These are phyloP conservation scores for Bombus confusus DNA, from an alignment of 1,140 invertebrate species.

Conservation along the genomic window DNA sequence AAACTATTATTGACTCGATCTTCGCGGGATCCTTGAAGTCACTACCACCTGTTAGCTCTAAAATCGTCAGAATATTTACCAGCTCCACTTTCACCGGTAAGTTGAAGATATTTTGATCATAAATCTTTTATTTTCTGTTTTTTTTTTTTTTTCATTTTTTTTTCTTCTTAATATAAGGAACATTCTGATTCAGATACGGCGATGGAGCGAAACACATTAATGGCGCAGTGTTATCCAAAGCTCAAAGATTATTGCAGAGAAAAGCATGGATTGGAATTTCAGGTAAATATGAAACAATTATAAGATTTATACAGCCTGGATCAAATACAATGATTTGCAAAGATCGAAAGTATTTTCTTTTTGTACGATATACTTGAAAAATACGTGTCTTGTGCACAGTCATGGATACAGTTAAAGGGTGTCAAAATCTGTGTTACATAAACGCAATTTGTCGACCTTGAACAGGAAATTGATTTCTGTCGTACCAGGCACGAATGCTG, in stretches of 20 bases:
- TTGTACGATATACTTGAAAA: not conserved
- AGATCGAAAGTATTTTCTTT: not conserved
- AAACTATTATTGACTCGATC: slow-evolving; percentile 94
- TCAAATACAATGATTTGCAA: not conserved
- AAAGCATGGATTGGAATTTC: slow-evolving; percentile 99
- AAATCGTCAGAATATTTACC: slow-evolving; percentile 99
- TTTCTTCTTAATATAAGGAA: no score
- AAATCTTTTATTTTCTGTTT: not conserved
- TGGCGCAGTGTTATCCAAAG: slow-evolving; percentile 99
- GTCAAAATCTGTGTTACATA: slow-evolving; percentile 29
- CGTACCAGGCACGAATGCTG: slow-evolving; percentile 58
- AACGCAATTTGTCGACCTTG: slow-evolving; percentile 21
- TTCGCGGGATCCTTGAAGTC: slow-evolving; percentile 94
- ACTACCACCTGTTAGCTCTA: slow-evolving; percentile 97
- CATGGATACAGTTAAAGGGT: slow-evolving; percentile 7
- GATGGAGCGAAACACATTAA: slow-evolving; percentile 98
- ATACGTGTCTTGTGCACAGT: not conserved
- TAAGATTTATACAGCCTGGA: not conserved
- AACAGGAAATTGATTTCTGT: slow-evolving; percentile 66
- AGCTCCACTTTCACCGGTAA: slow-evolving; percentile 99
- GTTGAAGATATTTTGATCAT: not conserved
- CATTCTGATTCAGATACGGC: slow-evolving; percentile 90
- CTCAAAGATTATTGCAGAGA: slow-evolving; percentile 98
- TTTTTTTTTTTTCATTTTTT: not conserved
- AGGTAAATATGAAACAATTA: slow-evolving; percentile 84